phyloP scores from a whole-genome alignment of 2,797 vertebrate species.

The Psittacula derbiana region DNA sequence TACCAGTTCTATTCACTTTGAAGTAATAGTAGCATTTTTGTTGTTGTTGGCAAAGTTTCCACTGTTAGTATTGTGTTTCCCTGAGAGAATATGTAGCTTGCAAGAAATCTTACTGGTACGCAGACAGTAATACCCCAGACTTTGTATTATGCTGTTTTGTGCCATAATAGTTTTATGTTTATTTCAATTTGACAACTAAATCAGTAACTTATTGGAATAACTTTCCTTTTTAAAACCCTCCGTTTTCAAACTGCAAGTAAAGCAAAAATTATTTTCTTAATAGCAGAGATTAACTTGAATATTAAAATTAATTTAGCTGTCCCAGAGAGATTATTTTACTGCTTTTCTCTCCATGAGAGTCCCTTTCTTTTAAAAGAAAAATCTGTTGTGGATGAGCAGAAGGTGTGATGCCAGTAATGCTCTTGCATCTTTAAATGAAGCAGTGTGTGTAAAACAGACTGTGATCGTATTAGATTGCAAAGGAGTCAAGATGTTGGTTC shows the following conservation, averaged over 20 bases:
- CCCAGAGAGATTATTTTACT: neutral
- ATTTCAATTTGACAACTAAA: conserved; percentile 39
- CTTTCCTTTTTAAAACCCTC: neutral
- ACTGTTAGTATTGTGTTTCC: neutral
- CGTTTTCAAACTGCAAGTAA: neutral
- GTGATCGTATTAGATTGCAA: neutral
- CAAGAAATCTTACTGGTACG: conserved; percentile 33
- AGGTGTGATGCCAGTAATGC: neutral
- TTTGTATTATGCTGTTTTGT: conserved; percentile 12
- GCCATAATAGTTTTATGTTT: conserved; percentile 5
- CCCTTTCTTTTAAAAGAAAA: neutral
- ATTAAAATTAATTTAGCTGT: neutral
- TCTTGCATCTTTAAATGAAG: neutral
- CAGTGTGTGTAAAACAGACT: neutral
- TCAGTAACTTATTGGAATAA: neutral
- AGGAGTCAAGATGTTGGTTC: neutral
- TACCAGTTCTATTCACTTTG: conserved; percentile 50
- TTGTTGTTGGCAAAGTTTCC: conserved; percentile 47
- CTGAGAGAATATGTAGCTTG: neutral
- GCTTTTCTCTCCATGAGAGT: neutral
- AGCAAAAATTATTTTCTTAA: neutral
- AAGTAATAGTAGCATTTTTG: conserved; percentile 61
- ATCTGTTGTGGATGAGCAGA: neutral
- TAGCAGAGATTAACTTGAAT: neutral
- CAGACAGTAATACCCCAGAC: conserved; percentile 18